These are phyloP conservation scores for Selenia dentaria DNA, from an alignment of 2,888 invertebrate species.

Conservation along the genomic window DNA sequence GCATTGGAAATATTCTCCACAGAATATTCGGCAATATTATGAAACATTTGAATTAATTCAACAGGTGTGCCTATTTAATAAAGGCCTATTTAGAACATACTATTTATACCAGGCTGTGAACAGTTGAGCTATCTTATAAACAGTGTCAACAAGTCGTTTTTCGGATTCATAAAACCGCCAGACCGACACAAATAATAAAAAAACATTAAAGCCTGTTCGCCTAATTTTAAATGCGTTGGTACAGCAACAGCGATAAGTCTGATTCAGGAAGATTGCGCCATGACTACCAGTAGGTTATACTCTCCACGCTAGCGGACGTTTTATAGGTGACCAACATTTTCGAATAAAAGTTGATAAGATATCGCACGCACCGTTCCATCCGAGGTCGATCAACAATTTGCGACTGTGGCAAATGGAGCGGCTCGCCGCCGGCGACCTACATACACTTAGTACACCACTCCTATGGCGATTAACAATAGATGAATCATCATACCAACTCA, in stretches of 20 bases:
- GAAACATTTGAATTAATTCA: background rate
- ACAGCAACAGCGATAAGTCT: conserved; percentile 30
- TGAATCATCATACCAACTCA: conserved; percentile 67
- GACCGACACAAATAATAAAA: background rate
- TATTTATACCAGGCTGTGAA: background rate
- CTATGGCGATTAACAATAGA: conserved; percentile 74
- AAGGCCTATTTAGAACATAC: background rate
- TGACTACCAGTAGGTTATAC: conserved; percentile 31
- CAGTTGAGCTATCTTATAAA: background rate
- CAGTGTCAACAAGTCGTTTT: background rate
- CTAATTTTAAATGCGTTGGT: conserved; percentile 4
- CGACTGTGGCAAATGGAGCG: conserved; percentile 78
- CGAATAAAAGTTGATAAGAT: conserved; percentile 64
- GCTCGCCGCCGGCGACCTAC: conserved; percentile 67
- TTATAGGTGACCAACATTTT: conserved; percentile 48
- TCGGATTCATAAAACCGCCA: background rate
- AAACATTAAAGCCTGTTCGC: conserved; percentile 1
- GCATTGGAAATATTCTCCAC: conserved; percentile 31
- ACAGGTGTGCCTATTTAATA: conserved; percentile 11
- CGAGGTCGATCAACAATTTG: conserved; percentile 81
- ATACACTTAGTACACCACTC: conserved; percentile 74
- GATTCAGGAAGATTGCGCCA: conserved; percentile 32
- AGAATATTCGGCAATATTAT: background rate
- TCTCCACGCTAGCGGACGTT: conserved; percentile 17
- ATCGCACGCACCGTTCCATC: conserved; percentile 64